phyloP scores from a whole-genome alignment of 1,140 invertebrate species.

The Drosophila cardini region DNA sequence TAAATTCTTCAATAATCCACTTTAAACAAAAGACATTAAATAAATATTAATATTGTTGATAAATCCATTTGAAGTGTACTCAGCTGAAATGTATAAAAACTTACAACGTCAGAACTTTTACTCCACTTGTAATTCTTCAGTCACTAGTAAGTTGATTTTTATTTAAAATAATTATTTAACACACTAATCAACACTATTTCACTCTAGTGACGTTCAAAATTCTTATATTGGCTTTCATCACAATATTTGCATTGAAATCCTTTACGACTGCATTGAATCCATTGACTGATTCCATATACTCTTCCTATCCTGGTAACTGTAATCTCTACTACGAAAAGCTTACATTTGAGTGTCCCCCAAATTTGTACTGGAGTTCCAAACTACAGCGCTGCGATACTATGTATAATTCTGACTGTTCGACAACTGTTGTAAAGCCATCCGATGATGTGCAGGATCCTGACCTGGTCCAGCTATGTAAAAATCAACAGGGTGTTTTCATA shows the following conservation, averaged over 20 bases:
- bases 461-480: conserved; percentile 20
- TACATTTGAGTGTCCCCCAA: conserved; percentile 29
- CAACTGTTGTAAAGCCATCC: background rate
- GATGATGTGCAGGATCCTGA: background rate
- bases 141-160: conserved; percentile 12
- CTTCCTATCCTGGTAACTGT: conserved; percentile 45
- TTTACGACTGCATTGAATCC: background rate
- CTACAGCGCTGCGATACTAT: conserved; percentile 39
- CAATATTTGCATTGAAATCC: background rate
- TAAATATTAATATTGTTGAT: conserved; percentile 2
- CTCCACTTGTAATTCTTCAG: background rate
- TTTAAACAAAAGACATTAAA: background rate
- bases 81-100: conserved; percentile 1
- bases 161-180: background rate
- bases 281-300: background rate
- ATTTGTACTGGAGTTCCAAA: conserved; percentile 43
- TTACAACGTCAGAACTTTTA: too few relatives aligned
- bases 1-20: background rate
- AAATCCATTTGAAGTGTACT: background rate
- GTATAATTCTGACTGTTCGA: background rate
- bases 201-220: conserved; percentile 8
- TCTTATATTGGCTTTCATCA: background rate
- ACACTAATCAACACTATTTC: background rate
- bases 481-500: conserved; percentile 28
- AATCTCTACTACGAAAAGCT: conserved; percentile 32